Evolutionary conservation across 2,888 invertebrate species (phyloP).

Genomic region (Chaetoderma sp.): DNA sequence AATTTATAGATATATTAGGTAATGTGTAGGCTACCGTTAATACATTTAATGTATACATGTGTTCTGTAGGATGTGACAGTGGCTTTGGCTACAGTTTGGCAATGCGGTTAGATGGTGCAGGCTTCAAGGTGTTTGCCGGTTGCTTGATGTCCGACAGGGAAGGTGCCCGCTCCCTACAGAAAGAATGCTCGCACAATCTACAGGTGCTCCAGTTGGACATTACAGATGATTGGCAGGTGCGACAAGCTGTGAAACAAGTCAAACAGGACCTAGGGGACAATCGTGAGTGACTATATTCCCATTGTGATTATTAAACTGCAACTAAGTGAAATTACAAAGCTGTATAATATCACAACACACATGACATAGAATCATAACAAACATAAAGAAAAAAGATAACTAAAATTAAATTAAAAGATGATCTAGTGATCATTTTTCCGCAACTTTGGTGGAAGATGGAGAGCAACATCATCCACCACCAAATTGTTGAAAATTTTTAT

Average conservation of each 20-base stretch:
- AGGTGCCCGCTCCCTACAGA: conserved; percentile 49
- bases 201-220: conserved; percentile 56
- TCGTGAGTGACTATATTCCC: conserved; percentile 29
- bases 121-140: conserved; percentile 58
- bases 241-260: conserved; percentile 50
- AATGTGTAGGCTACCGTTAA: too few species aligned
- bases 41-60: too few species aligned
- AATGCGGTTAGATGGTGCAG: conserved; percentile 47
- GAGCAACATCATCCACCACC: too few species aligned
- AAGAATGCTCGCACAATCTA: conserved; percentile 42
- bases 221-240: conserved; percentile 59
- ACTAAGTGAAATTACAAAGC: too few species aligned
- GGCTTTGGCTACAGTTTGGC: conserved; percentile 60
- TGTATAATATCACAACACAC: too few species aligned
- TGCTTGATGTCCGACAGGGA: conserved; percentile 57
- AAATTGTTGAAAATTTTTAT: too few species aligned
- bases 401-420: too few species aligned
- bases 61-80: conserved; percentile 64
- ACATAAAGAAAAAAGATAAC: too few species aligned
- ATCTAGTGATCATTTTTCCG: too few species aligned
- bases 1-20: too few species aligned
- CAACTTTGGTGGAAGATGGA: too few species aligned
- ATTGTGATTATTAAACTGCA: not conserved
- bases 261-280: conserved; percentile 50
- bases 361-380: too few species aligned